These are phyloP conservation scores for Sceloporus tristichus DNA, from an alignment of 2,113 vertebrate species.

Conservation along the genomic window DNA sequence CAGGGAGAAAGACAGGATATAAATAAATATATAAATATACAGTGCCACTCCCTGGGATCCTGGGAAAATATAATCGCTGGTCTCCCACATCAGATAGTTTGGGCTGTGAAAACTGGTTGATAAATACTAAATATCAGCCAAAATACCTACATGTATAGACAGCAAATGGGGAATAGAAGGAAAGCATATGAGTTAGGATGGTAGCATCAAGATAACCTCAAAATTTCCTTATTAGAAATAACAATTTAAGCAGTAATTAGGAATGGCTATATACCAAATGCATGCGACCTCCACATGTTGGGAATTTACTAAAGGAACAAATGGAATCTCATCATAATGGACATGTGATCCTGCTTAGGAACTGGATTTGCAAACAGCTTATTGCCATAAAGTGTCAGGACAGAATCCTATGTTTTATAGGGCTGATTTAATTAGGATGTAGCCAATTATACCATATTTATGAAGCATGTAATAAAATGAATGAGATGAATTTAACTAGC, in stretches of 20 bases:
- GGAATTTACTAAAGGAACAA: conserved; percentile 30
- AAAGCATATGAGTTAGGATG: neutral
- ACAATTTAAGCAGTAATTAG: neutral
- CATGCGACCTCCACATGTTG: neutral
- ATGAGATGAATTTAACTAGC: neutral
- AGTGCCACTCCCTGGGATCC: too few species aligned
- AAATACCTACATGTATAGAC: too few species aligned
- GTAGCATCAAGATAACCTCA: conserved; percentile 26
- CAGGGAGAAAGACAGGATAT: too few species aligned
- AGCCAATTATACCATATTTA: conserved; percentile 15
- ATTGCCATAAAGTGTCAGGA: accelerated
- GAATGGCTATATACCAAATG: conserved; percentile 9
- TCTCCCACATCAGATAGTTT: too few species aligned
- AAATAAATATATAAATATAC: too few species aligned
- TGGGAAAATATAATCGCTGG: too few species aligned
- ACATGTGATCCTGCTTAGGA: neutral
- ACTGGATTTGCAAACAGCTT: conserved; percentile 41
- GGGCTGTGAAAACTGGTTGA: too few species aligned
- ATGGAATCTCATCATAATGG: neutral
- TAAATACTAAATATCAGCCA: too few species aligned
- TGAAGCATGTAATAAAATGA: neutral
- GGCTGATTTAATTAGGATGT: neutral
- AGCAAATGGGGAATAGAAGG: too few species aligned
- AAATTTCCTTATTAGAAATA: neutral
- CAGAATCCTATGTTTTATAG: neutral